A percentile compares a stretch with the other conserved stretches of the same genome.
Conservation (phyloP, 2,888 invertebrate species). For the Dilophus febrilis region DNA sequence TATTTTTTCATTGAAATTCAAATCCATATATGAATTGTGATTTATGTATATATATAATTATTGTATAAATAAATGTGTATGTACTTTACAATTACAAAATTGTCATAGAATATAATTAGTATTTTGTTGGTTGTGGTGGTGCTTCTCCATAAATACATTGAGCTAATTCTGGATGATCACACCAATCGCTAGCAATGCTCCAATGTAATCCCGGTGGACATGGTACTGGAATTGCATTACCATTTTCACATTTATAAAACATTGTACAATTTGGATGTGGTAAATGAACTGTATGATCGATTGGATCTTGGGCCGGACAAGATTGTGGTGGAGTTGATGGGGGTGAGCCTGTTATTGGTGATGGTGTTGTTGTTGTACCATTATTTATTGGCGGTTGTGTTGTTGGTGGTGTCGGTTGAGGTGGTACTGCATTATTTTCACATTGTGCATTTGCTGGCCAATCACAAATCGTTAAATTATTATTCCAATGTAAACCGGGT, state of each 20-base stretch:
- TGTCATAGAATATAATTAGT: too few relatives aligned
- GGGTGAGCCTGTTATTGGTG: neutral
- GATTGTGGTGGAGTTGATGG: neutral
- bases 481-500: conserved; percentile 2
- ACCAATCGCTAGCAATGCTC: too few relatives aligned
- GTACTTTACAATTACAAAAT: too few relatives aligned
- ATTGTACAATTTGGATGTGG: conserved; percentile 2
- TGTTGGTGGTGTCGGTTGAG: neutral
- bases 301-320: neutral
- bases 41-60: too few relatives aligned
- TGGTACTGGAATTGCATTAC: neutral
- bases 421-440: neutral
- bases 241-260: conserved; percentile 5
- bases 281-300: neutral
- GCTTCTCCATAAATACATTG: too few relatives aligned
- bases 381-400: neutral
- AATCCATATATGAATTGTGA: too few relatives aligned
- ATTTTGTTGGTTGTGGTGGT: too few relatives aligned
- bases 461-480: neutral
- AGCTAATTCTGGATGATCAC: too few relatives aligned
- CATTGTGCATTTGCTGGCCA: conserved; percentile 2
- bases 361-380: neutral
- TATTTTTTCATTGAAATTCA: too few relatives aligned
- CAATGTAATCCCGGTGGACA: neutral
- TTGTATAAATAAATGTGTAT: too few relatives aligned